These are phyloP conservation scores for Rhinichthys osculus DNA, from an alignment of 2,797 vertebrate species.

Conservation along the genomic window DNA sequence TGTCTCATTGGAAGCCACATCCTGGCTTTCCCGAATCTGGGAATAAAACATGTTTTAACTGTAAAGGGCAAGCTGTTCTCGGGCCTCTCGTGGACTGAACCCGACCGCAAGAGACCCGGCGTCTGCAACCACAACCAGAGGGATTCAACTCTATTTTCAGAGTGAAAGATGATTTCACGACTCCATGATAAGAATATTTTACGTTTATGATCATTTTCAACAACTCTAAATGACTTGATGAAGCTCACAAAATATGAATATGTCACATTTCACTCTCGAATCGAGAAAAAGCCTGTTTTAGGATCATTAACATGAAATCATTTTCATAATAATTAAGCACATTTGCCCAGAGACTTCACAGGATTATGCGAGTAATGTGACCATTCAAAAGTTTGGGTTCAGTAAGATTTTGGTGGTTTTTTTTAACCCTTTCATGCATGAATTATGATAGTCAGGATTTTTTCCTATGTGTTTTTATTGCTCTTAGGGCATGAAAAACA, in stretches of 20 bases:
- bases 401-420: too few relatives aligned
- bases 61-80: conserved; percentile 39
- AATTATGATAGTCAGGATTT: too few relatives aligned
- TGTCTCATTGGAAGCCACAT: conserved; percentile 60
- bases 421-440: too few relatives aligned
- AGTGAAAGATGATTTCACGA: background rate
- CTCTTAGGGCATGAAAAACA: too few relatives aligned
- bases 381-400: background rate
- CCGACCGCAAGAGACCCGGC: conserved; percentile 44
- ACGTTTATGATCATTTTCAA: background rate
- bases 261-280: background rate
- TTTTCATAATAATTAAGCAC: background rate
- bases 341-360: background rate
- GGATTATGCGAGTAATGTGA: too few relatives aligned
- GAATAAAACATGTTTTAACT: conserved; percentile 57
- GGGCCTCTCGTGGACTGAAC: conserved; percentile 33
- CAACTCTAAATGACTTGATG: background rate
- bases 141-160: background rate
- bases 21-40: conserved; percentile 51
- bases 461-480: too few relatives aligned
- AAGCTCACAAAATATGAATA: background rate
- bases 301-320: background rate
- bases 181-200: background rate
- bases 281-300: background rate
- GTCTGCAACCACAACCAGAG: background rate